phyloP scores from a whole-genome alignment of 2,888 invertebrate species.

The Cyaniris semiargus region DNA sequence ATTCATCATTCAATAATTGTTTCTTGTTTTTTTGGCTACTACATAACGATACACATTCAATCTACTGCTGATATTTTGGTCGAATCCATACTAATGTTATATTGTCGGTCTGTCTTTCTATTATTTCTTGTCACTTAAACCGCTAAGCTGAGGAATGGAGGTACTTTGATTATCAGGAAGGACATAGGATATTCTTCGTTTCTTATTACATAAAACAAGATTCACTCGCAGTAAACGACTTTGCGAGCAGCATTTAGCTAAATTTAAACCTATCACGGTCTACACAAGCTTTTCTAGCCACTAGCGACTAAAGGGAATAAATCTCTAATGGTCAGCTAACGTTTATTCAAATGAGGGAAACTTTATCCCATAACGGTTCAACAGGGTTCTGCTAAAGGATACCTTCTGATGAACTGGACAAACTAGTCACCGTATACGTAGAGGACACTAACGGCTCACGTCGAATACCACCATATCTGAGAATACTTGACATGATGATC shows the following conservation, averaged over 20 bases:
- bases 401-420: constrained; percentile 7
- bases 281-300: background rate
- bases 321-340: background rate
- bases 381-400: constrained; percentile 14
- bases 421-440: background rate
- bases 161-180: no score
- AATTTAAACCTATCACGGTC: background rate
- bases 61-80: background rate
- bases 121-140: no score
- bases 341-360: constrained; percentile 17
- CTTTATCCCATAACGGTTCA: constrained; percentile 6
- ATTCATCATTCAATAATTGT: constrained; percentile 29
- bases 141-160: no score
- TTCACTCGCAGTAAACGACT: background rate
- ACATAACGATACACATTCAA: background rate
- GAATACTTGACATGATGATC: background rate
- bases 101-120: no score
- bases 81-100: background rate
- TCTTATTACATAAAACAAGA: background rate
- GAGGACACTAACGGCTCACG: constrained; percentile 16
- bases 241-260: background rate
- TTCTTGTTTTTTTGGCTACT: background rate
- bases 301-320: background rate
- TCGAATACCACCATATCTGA: background rate
- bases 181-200: no score